phyloP scores from a whole-genome alignment of 2,888 invertebrate genomes.

The Morpho achilles region DNA sequence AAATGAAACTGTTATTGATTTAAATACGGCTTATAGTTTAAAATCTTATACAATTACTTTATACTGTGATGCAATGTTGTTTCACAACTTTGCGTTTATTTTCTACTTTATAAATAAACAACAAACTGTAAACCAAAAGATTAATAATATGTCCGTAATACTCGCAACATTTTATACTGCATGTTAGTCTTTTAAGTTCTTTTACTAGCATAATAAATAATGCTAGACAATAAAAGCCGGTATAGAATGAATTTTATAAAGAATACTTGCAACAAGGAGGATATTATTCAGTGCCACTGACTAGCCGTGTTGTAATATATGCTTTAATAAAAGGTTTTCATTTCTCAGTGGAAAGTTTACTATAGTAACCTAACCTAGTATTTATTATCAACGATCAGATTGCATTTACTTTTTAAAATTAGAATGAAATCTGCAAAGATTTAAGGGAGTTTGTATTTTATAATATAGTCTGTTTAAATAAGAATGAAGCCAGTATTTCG shows the following conservation, averaged over 20 bases:
- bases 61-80: too few relatives aligned
- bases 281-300: conserved; percentile 74
- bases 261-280: conserved; percentile 70
- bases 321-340: conserved; percentile 78
- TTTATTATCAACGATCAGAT: too few relatives aligned
- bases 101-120: neutral
- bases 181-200: conserved; percentile 12
- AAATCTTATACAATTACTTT: too few relatives aligned
- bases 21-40: too few relatives aligned
- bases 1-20: too few relatives aligned
- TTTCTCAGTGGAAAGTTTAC: conserved; percentile 70
- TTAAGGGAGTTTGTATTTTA: too few relatives aligned
- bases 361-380: conserved; percentile 48
- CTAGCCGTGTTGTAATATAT: conserved; percentile 75
- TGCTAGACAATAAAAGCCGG: conserved; percentile 65
- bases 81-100: too few relatives aligned
- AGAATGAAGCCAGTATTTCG: too few relatives aligned
- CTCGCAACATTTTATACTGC: conserved; percentile 11
- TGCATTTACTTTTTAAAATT: too few relatives aligned
- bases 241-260: conserved; percentile 58
- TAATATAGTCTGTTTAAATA: too few relatives aligned
- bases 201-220: conserved; percentile 53
- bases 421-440: too few relatives aligned
- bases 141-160: neutral
- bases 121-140: too few relatives aligned